Evolutionary conservation across 2,888 invertebrate species (phyloP), one percentile per base, ranked within the genome.

Genomic region (Eupithecia abbreviata): DNA sequence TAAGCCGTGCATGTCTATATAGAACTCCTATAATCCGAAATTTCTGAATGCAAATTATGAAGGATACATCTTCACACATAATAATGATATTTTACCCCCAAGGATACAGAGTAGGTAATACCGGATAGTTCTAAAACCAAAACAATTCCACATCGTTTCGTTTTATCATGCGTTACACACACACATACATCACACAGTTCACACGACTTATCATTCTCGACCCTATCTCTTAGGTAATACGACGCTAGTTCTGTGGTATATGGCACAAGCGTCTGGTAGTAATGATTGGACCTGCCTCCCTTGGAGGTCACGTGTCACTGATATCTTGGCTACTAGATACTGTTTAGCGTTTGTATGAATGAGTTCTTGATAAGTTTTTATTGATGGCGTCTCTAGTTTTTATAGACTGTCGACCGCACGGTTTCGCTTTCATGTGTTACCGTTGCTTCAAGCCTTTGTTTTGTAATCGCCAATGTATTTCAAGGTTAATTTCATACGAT

Each of bases 251-350:
- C 41, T 71, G 30, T 58, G 70, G 30, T n/a, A 62, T 67, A 66
- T 71, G 18, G 73, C 73, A 72, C 76, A 49, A 68, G 62, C 80
- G 82, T 82, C 81, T 78, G 79, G 78, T 79, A 76, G 82, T 82
- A 81, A 82, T 81, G 83, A 83, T 82, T 82, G 83, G 83, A 83
- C 88, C 85, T 86, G 86, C 86, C 85, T 87, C 87, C 86, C 86
- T 88, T 85, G 82, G 88, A 89, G 90, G 90, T 90, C 90, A 88
- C 81, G 74, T 83, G 88, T 86, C 89, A 88, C 87, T 87, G 85
- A 85, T 85, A 87, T 86, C 75, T 76, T 76, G 72, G 75, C 74
- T 74, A 42, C 65, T 75, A 75, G 65, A 75, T 74, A 72, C 67
- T 86, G 85, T 84, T 85, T 84, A 84, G 84, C 83, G 84, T 85